Evolutionary conservation across 2,113 vertebrate genomes (phyloP).

Genomic region (Rhadina sibilatrix): DNA sequence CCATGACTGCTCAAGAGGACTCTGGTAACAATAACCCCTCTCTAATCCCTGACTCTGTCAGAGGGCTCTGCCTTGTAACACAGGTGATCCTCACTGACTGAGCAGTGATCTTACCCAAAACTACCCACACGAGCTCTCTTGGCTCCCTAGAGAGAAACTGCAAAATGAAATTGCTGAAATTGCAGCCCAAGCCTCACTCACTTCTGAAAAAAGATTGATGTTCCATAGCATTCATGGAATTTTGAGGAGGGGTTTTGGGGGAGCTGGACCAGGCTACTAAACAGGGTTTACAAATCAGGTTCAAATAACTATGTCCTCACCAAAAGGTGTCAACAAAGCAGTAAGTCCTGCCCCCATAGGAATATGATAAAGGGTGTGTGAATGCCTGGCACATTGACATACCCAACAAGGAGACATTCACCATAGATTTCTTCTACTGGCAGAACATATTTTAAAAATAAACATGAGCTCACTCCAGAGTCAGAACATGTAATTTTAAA

Average conservation of each 20-base stretch:
- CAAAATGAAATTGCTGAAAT: not conserved
- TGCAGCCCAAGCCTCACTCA: not conserved
- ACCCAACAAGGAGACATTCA: slow-evolving; percentile 42
- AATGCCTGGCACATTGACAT: slow-evolving; percentile 11
- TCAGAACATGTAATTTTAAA: slow-evolving; percentile 22
- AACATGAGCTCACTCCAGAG: slow-evolving; percentile 38
- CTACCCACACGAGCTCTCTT: not conserved
- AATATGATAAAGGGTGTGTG: not conserved
- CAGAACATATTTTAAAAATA: slow-evolving; percentile 38
- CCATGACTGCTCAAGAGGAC: not conserved
- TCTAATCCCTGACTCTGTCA: not conserved
- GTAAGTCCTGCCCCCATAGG: not conserved
- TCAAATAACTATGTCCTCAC: not conserved
- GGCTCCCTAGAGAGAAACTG: not conserved
- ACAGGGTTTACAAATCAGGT: not conserved
- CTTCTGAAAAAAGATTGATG: not conserved
- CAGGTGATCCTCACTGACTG: not conserved
- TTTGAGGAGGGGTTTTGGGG: not conserved
- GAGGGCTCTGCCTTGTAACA: not conserved
- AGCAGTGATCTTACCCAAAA: not conserved
- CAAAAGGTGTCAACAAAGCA: not conserved
- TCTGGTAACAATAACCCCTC: not conserved
- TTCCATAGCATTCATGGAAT: not conserved
- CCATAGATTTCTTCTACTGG: slow-evolving; percentile 18
- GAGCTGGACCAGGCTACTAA: not conserved